phyloP scores from a whole-genome alignment of 2,797 vertebrate genomes.

The Propithecus perrieri region DNA sequence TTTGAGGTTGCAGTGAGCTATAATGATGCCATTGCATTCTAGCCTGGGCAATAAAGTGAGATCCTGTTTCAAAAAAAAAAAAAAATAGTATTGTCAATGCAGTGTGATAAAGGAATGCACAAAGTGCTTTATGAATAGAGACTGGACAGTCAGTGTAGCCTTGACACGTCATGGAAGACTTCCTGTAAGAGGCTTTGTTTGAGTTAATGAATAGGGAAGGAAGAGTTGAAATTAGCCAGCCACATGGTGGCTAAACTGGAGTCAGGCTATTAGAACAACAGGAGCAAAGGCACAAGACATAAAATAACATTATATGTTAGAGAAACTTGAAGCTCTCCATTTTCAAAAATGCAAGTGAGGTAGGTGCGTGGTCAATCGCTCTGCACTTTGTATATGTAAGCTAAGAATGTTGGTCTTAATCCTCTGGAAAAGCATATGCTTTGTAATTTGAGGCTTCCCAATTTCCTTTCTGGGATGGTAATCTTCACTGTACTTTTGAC shows the following conservation, averaged over 20 bases:
- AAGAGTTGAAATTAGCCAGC: not conserved
- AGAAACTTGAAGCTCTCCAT: not conserved
- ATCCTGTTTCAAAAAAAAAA: too few relatives aligned
- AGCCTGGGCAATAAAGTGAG: too few relatives aligned
- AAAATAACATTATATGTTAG: not conserved
- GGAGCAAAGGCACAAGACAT: not conserved
- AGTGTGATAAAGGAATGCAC: not conserved
- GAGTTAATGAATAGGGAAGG: not conserved
- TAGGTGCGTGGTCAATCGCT: not conserved
- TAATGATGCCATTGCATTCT: too few relatives aligned
- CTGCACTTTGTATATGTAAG: too few relatives aligned
- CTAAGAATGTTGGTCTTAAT: not conserved
- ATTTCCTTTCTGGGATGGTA: not conserved
- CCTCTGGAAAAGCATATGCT: not conserved
- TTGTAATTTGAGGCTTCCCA: not conserved
- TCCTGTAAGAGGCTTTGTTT: not conserved
- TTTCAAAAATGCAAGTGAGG: not conserved
- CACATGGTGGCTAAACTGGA: not conserved
- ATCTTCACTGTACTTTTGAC: not conserved
- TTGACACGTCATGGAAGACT: not conserved
- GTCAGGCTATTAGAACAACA: not conserved
- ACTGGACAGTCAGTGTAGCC: not conserved
- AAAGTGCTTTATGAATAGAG: not conserved
- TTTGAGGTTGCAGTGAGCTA: too few relatives aligned
- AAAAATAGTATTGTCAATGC: not conserved